Base-by-base conservation (phyloP, 2,888 invertebrate genomes). In the Rhogogaster chlorosoma region DNA sequence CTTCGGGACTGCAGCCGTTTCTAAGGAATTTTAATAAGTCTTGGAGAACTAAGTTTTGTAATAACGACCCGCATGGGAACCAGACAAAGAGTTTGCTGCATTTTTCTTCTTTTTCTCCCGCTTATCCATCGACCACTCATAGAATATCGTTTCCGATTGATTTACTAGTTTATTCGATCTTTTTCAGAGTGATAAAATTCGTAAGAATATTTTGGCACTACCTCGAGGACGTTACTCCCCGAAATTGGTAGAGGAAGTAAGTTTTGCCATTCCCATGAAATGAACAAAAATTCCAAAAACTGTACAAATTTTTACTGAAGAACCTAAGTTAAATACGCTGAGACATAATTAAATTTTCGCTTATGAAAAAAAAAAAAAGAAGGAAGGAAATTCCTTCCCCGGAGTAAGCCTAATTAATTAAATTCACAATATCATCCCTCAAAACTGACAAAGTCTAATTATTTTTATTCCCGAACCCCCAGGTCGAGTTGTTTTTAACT, bases 11-110 rank as follows among this genome's bases (percentile, higher is more conserved):
- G 22, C 15, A 26, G 22, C 7, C 26, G 70, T 67, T 67, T 67
- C 22, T 49, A 18, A 45, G 67, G 70, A 83, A 83, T 83, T 83
- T 83, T 67, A 83, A 83, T 67, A 70, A 67, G 67, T 42, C 83
- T 70, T 45, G 7, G 26, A 67, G 12, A 29, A 67, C 29, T 42
- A 83, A 83, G 67, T 83, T 83, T 83, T 29, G 64, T 36, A 83
- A 83, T 83, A 83, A 83, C 83, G 83, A 83, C 45, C 45, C 45
- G 1, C 42, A 22, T 29, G 80, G 38, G 57, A 80, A 36, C 57
- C 61, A 26, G 49, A 80, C 77, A 45, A 49, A 77, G 53, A 53
- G 12, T 29, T 49, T 18, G 10, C 9, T 12, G 9, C 9, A 36
- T 36, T 36, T 45, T 36, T 36, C 29, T 42, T 12, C 15, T 12